Conservation (phyloP, 2,113 vertebrate species). For the Mungos mungo region DNA sequence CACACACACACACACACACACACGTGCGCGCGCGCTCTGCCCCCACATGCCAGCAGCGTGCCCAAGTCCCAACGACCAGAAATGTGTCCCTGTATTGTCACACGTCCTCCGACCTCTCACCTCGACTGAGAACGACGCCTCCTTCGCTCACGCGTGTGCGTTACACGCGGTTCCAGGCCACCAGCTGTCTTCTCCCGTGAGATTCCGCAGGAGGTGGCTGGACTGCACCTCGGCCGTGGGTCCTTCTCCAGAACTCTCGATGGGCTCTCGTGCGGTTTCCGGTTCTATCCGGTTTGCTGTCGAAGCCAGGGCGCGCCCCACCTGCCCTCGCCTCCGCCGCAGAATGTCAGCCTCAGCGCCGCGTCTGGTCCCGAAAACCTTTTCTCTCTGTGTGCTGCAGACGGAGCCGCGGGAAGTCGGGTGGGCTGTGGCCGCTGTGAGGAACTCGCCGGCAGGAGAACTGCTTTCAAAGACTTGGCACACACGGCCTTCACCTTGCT, state of each 20-base stretch:
- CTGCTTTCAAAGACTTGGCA: slow-evolving; percentile 72
- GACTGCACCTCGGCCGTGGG: rapidly evolving
- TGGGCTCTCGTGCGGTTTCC: not conserved
- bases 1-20: too few species aligned
- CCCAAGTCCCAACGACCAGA: not conserved
- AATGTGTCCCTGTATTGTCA: not conserved
- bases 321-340: too few species aligned
- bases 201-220: not conserved
- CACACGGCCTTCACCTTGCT: slow-evolving; percentile 74
- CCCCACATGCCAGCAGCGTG: rapidly evolving
- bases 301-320: not conserved
- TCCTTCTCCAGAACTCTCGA: not conserved
- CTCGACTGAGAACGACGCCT: not conserved
- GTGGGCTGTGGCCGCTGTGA: not conserved
- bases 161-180: not conserved
- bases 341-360: not conserved
- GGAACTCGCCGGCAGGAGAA: slow-evolving; percentile 47
- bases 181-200: not conserved
- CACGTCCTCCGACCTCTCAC: too few species aligned
- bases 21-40: not conserved
- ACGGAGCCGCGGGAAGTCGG: slow-evolving; percentile 36
- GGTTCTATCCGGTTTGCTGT: not conserved
- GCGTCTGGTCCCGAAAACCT: not conserved
- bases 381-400: not conserved
- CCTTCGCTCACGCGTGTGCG: rapidly evolving